Evolutionary conservation across 2,888 invertebrate genomes (phyloP).

Genomic region (Auanema sp.): DNA sequence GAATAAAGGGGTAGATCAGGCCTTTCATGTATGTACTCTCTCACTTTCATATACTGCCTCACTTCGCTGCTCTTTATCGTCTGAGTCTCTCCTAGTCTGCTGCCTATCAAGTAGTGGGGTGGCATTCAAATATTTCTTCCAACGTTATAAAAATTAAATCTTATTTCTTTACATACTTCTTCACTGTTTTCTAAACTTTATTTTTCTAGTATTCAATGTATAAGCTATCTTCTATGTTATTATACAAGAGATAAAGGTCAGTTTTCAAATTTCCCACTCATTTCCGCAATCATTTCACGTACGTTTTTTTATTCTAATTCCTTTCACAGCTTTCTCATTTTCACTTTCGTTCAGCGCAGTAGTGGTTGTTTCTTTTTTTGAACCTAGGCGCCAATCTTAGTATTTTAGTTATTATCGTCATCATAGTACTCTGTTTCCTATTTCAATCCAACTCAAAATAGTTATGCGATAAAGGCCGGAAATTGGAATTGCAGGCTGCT

Average conservation of each 20-base stretch:
- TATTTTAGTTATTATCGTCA: no score
- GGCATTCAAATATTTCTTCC: no score
- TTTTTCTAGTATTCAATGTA: neutral
- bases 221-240: neutral
- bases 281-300: neutral
- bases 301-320: neutral
- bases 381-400: no score
- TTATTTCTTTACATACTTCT: neutral
- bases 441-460: no score
- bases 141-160: no score
- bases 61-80: neutral
- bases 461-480: no score
- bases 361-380: no score
- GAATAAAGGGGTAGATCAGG: neutral
- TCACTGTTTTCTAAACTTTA: neutral
- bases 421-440: no score
- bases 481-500: no score
- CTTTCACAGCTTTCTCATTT: neutral
- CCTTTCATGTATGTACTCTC: neutral
- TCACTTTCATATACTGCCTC: neutral
- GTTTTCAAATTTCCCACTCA: neutral
- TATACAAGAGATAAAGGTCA: conserved; percentile 1
- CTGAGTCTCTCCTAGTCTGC: neutral
- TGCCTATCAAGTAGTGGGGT: neutral
- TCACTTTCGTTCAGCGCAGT: neutral